Evolutionary conservation across 2,797 vertebrate species (phyloP).

Genomic region (Fistularia commersonii): DNA sequence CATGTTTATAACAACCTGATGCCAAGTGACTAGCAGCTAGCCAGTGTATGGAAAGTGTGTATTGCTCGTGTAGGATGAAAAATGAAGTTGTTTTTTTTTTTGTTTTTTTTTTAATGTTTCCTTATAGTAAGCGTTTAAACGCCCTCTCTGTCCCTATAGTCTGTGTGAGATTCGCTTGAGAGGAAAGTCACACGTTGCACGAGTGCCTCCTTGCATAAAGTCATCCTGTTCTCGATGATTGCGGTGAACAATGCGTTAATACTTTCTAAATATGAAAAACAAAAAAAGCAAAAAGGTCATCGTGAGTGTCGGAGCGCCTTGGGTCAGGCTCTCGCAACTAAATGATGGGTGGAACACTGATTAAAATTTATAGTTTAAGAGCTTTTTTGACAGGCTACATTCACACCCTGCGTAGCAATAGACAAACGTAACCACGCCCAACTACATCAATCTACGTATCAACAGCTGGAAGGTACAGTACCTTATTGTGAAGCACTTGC

Average conservation of each 20-base stretch:
- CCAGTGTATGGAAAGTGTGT: constrained; percentile 74
- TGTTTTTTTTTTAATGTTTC: no score
- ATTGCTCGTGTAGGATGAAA: constrained; percentile 82
- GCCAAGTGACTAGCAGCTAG: constrained; percentile 75
- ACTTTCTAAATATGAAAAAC: constrained; percentile 40
- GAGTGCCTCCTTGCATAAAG: constrained; percentile 80
- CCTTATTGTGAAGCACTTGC: constrained; percentile 28
- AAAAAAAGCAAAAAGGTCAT: constrained; percentile 23
- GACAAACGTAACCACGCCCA: constrained; percentile 16
- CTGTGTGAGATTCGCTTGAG: constrained; percentile 78
- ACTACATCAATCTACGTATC: constrained; percentile 22
- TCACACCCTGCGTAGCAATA: constrained; percentile 32
- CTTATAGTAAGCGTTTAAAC: constrained; percentile 52
- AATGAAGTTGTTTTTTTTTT: no score
- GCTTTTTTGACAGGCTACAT: constrained; percentile 31
- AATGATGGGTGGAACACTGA: constrained; percentile 51
- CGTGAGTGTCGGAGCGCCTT: constrained; percentile 1
- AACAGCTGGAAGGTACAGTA: constrained; percentile 47
- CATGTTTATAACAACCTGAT: constrained; percentile 92
- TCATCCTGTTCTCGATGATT: constrained; percentile 49
- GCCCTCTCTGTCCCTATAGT: constrained; percentile 83
- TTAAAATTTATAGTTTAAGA: constrained; percentile 29
- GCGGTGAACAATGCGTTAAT: constrained; percentile 45
- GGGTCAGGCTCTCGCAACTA: background rate
- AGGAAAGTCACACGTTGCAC: constrained; percentile 88